phyloP scores from a whole-genome alignment of 2,113 vertebrate genomes.

The Motacilla alba region DNA sequence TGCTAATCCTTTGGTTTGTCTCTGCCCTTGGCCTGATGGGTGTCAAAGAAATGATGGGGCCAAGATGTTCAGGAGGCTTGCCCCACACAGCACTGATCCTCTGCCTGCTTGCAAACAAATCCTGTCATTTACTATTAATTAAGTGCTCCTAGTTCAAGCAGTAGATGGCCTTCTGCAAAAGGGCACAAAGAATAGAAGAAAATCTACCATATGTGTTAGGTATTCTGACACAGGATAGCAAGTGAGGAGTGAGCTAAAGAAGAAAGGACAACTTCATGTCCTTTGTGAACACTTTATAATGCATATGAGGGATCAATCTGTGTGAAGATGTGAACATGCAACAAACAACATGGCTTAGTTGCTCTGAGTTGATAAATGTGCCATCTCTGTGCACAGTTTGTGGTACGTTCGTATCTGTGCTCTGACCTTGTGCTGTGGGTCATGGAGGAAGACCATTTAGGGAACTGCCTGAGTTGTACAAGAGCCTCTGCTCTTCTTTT shows the following conservation, averaged over 20 bases:
- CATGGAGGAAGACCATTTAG: neutral
- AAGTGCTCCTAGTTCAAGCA: neutral
- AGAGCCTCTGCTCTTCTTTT: neutral
- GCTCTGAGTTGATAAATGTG: neutral
- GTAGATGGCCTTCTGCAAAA: neutral
- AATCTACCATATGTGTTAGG: neutral
- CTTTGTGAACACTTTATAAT: neutral
- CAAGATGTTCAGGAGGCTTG: neutral
- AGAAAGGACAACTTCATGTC: neutral
- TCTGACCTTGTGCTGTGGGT: neutral
- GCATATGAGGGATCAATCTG: neutral
- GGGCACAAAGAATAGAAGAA: neutral
- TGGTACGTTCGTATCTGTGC: rapidly evolving
- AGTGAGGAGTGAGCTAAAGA: neutral
- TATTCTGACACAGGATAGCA: neutral
- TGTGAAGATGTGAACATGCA: neutral
- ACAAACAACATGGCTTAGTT: neutral
- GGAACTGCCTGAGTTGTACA: neutral
- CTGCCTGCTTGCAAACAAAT: neutral
- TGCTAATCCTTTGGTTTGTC: neutral
- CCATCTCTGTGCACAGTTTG: neutral
- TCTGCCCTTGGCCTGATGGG: neutral
- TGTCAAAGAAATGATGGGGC: neutral
- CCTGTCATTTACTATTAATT: neutral
- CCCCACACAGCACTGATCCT: neutral